Evolutionary conservation across 1,140 invertebrate genomes (phyloP).

Genomic region (Drosophila suzukii): DNA sequence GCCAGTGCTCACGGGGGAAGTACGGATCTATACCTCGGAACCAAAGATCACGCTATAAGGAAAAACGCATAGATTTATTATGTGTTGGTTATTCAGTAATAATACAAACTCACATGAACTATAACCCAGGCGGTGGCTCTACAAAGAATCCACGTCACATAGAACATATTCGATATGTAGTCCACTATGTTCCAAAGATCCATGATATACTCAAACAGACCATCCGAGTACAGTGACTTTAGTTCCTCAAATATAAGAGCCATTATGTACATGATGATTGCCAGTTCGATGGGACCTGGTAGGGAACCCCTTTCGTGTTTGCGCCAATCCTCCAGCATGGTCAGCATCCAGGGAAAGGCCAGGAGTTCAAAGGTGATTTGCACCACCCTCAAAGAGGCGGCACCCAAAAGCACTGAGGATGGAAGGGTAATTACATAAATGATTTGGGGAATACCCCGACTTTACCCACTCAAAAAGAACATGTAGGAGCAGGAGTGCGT

Average conservation of each 20-base stretch:
- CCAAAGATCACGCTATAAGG: conserved; percentile 88
- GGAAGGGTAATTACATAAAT: neutral
- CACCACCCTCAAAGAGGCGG: conserved; percentile 93
- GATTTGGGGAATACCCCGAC: too few species aligned
- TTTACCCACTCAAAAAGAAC: conserved; percentile 84
- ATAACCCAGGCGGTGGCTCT: conserved; percentile 90
- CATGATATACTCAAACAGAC: conserved; percentile 94
- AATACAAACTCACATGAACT: conserved; percentile 87
- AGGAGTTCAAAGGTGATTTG: conserved; percentile 91
- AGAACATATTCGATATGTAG: conserved; percentile 97
- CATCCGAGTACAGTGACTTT: conserved; percentile 93
- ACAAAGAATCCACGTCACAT: conserved; percentile 95
- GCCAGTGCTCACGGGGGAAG: conserved; percentile 94
- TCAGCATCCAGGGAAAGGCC: conserved; percentile 89
- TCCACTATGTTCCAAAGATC: conserved; percentile 99
- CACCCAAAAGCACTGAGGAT: conserved; percentile 89
- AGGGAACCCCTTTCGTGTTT: conserved; percentile 91
- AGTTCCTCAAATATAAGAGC: conserved; percentile 96
- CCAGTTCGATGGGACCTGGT: conserved; percentile 93
- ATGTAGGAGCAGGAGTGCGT: conserved; percentile 95
- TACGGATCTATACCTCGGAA: conserved; percentile 90
- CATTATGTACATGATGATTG: conserved; percentile 92
- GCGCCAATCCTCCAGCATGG: conserved; percentile 90
- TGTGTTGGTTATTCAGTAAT: too few species aligned
- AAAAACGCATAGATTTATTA: neutral